Evolutionary conservation across 2,797 vertebrate species (phyloP).

Genomic region (Phoxinus dragarum): DNA sequence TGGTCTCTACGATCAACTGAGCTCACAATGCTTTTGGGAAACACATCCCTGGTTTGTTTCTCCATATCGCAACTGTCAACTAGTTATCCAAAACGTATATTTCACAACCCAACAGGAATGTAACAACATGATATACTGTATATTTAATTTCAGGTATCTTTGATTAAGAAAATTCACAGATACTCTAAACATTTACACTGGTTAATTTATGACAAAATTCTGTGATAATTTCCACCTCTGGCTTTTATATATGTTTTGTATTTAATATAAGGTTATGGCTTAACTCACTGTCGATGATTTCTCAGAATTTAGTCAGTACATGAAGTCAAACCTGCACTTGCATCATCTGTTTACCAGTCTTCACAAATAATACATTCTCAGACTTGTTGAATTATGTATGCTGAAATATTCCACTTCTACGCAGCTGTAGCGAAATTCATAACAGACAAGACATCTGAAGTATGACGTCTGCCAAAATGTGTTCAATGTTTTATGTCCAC

Average conservation of each 20-base stretch:
- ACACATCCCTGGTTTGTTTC: slow-evolving; percentile 4
- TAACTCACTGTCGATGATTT: slow-evolving; percentile 18
- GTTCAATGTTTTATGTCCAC: slow-evolving; percentile 44
- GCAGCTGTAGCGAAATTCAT: slow-evolving; percentile 45
- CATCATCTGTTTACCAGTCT: slow-evolving; percentile 30
- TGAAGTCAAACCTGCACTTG: slow-evolving; percentile 1
- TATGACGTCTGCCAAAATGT: slow-evolving; percentile 52
- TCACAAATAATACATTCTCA: slow-evolving; percentile 30
- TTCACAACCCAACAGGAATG: slow-evolving; percentile 16
- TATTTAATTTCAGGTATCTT: slow-evolving; percentile 17
- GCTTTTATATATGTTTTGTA: neutral
- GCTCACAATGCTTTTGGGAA: neutral
- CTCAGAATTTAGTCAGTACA: slow-evolving; percentile 3
- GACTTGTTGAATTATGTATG: slow-evolving; percentile 38
- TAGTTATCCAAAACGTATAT: neutral
- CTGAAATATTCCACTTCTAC: slow-evolving; percentile 36
- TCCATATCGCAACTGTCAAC: slow-evolving; percentile 20
- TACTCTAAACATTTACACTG: slow-evolving; percentile 13
- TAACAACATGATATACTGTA: slow-evolving; percentile 21
- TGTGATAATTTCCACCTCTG: slow-evolving; percentile 8
- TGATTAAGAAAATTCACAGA: slow-evolving; percentile 19
- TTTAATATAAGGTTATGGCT: neutral
- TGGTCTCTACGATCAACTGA: neutral
- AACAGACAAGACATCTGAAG: slow-evolving; percentile 41
- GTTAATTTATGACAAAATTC: slow-evolving; percentile 12